phyloP scores from a whole-genome alignment of 2,113 vertebrate species.

The Otus sunia region DNA sequence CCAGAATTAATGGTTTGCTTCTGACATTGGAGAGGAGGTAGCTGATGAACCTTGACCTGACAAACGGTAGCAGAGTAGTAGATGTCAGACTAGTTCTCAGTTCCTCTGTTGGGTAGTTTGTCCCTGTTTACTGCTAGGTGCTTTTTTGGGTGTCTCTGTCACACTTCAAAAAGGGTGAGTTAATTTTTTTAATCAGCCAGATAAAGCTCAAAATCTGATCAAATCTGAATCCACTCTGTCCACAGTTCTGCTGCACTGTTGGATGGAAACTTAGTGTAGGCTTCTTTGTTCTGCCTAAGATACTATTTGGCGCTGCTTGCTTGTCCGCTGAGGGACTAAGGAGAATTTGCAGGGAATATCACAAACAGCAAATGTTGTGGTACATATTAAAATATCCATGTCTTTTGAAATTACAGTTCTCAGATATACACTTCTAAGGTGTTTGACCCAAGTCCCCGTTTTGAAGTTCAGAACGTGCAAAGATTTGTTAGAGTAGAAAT shows the following conservation, averaged over 20 bases:
- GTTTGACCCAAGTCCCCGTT: background rate
- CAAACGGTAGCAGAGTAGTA: background rate
- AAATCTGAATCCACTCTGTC: background rate
- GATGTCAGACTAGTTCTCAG: background rate
- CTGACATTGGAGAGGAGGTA: background rate
- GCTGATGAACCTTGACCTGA: background rate
- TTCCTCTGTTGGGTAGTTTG: background rate
- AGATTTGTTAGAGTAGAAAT: background rate
- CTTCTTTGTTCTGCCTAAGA: background rate
- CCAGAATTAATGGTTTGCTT: background rate
- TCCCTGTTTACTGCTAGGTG: background rate
- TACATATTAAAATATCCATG: background rate
- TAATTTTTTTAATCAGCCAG: background rate
- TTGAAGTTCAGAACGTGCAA: background rate
- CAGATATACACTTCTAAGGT: background rate
- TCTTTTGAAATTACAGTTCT: background rate
- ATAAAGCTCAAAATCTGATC: background rate
- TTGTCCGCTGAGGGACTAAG: accelerated
- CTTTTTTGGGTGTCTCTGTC: background rate
- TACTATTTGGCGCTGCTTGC: background rate
- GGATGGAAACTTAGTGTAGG: background rate
- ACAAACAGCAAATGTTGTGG: background rate
- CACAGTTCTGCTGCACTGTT: background rate
- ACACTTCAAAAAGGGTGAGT: background rate
- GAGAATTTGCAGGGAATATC: background rate